phyloP scores from a whole-genome alignment of 2,888 invertebrate genomes.

The Agrochola circellaris region DNA sequence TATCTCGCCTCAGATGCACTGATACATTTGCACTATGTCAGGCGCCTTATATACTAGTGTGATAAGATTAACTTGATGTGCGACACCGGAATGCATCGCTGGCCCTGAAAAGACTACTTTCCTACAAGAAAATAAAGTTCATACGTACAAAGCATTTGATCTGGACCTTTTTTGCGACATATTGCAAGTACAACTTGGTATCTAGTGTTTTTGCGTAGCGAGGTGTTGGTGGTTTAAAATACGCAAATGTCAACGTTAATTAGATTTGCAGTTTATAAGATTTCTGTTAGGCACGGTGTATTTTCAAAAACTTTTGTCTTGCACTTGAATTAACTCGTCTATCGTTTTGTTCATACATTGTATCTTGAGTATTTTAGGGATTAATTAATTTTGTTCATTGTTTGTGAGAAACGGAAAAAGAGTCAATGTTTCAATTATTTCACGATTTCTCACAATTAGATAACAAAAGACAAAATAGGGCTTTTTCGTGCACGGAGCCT shows the following conservation, averaged over 20 bases:
- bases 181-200: slow-evolving; percentile 13
- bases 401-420: too few relatives aligned
- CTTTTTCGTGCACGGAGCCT: too few relatives aligned
- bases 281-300: not conserved
- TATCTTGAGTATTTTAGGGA: not conserved
- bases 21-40: slow-evolving; percentile 74
- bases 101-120: slow-evolving; percentile 63
- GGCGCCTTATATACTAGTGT: slow-evolving; percentile 78
- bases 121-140: slow-evolving; percentile 50
- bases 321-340: too few relatives aligned
- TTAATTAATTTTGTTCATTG: too few relatives aligned
- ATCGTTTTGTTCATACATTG: not conserved
- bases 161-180: slow-evolving; percentile 13
- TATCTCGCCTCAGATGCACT: slow-evolving; percentile 76
- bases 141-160: slow-evolving; percentile 43
- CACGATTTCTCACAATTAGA: too few relatives aligned
- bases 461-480: too few relatives aligned
- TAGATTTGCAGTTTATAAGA: not conserved
- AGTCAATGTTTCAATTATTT: too few relatives aligned
- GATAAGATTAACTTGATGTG: slow-evolving; percentile 70
- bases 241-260: slow-evolving; percentile 10
- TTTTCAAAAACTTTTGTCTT: not conserved
- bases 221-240: not conserved
- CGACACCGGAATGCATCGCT: slow-evolving; percentile 54
- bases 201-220: not conserved